phyloP scores from a whole-genome alignment of 2,113 vertebrate species.

The Pseudorasbora parva region DNA sequence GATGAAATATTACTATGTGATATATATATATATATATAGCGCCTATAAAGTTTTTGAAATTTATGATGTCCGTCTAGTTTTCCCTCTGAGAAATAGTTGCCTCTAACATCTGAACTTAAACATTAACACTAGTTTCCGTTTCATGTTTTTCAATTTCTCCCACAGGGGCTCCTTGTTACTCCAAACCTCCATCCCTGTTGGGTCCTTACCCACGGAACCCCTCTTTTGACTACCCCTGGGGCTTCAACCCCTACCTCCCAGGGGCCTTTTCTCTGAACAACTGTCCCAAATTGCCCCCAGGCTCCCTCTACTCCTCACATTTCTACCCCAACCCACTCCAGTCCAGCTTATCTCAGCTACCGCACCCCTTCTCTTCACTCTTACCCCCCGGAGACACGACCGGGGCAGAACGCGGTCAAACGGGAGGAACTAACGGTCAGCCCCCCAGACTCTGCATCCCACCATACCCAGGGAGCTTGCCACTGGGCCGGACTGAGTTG shows the following conservation, averaged over 20 bases:
- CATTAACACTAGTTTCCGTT: slow-evolving; percentile 55
- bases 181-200: slow-evolving; percentile 87
- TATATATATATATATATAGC: too few species aligned
- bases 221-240: slow-evolving; percentile 90
- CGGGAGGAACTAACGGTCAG: slow-evolving; percentile 72
- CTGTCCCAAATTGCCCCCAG: slow-evolving; percentile 86
- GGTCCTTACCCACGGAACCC: slow-evolving; percentile 83
- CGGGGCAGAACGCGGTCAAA: slow-evolving; percentile 70
- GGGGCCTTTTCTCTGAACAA: slow-evolving; percentile 86
- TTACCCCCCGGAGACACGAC: slow-evolving; percentile 73
- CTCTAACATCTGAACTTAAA: slow-evolving; percentile 27
- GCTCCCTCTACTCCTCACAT: slow-evolving; percentile 87
- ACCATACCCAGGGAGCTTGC: slow-evolving; percentile 69
- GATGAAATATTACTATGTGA: too few species aligned
- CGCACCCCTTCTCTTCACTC: slow-evolving; percentile 80
- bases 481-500: slow-evolving; percentile 73
- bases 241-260: slow-evolving; percentile 88
- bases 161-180: slow-evolving; percentile 82
- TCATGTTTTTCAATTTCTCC: slow-evolving; percentile 54
- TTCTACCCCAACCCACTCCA: slow-evolving; percentile 88
- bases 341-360: slow-evolving; percentile 81
- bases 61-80: not conserved
- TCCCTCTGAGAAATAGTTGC: not conserved
- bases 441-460: slow-evolving; percentile 70
- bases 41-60: not conserved